Conservation (phyloP, 2,888 invertebrate species). For the Vanessa cardui region DNA sequence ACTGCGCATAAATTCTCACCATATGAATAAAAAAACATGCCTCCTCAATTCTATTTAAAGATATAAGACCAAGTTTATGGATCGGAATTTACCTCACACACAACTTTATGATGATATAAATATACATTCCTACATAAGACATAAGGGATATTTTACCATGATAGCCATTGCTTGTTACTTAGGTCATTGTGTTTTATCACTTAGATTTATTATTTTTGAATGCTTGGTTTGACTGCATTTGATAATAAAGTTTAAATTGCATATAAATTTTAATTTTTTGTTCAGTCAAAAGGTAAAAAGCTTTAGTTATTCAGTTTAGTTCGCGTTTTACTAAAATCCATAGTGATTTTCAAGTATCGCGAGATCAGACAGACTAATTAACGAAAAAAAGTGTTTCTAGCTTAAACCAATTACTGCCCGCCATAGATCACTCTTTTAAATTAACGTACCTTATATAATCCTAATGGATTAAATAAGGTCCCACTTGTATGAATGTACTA, state of each 20-base stretch:
- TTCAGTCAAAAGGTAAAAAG: too few relatives aligned
- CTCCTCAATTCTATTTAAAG: neutral
- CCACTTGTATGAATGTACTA: too few relatives aligned
- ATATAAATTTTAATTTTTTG: neutral
- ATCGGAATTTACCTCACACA: neutral
- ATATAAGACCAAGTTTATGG: neutral
- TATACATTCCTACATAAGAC: neutral
- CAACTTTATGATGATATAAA: neutral
- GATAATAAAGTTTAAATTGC: neutral
- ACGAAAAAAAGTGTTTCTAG: too few relatives aligned
- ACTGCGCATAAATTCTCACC: neutral
- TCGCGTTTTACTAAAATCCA: too few relatives aligned
- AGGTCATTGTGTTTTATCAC: slow-evolving; percentile 10
- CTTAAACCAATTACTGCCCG: too few relatives aligned
- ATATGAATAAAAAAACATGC: neutral
- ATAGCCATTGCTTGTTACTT: neutral
- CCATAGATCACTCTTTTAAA: too few relatives aligned
- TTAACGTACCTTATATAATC: too few relatives aligned
- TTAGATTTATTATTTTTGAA: slow-evolving; percentile 23
- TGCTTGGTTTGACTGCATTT: slow-evolving; percentile 21
- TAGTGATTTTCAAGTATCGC: too few relatives aligned
- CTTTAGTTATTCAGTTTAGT: too few relatives aligned
- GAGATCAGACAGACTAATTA: too few relatives aligned
- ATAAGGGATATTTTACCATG: neutral
- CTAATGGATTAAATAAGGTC: too few relatives aligned